Conservation (phyloP, 2,113 vertebrate genomes). For the Stegostoma tigrinum region DNA sequence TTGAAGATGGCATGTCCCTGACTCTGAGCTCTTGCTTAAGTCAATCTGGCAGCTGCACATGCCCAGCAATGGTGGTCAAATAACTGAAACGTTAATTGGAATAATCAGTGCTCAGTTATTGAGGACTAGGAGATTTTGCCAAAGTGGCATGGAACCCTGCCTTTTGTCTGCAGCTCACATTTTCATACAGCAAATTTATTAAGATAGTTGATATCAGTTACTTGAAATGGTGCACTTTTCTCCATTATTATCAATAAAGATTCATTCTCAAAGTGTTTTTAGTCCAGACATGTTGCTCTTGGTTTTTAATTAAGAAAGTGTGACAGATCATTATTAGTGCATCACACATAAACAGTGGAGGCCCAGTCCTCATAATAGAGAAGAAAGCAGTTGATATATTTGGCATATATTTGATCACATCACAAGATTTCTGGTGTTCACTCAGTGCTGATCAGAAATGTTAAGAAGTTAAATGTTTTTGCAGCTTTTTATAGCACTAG, state of each 20-base stretch:
- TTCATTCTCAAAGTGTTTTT: not conserved
- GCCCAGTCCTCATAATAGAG: not conserved
- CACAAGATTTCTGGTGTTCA: not conserved
- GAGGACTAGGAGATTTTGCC: too few relatives aligned
- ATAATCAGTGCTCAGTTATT: too few relatives aligned
- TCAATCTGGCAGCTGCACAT: too few relatives aligned
- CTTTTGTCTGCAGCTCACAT: not conserved
- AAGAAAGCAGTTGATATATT: not conserved
- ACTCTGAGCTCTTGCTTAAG: too few relatives aligned
- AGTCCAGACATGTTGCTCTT: not conserved
- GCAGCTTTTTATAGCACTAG: not conserved
- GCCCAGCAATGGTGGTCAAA: too few relatives aligned
- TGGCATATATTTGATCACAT: not conserved
- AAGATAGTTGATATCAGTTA: not conserved
- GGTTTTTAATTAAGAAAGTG: not conserved
- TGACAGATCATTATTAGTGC: not conserved
- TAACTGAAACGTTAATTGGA: too few relatives aligned
- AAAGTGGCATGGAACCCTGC: too few relatives aligned
- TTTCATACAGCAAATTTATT: not conserved
- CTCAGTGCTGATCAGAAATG: not conserved
- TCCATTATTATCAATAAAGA: not conserved
- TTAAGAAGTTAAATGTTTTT: not conserved
- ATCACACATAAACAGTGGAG: not conserved
- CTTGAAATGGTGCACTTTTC: not conserved
- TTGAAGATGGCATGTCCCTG: too few relatives aligned